Base-by-base conservation (phyloP, 2,888 invertebrate species). In the Eupithecia exiguata region DNA sequence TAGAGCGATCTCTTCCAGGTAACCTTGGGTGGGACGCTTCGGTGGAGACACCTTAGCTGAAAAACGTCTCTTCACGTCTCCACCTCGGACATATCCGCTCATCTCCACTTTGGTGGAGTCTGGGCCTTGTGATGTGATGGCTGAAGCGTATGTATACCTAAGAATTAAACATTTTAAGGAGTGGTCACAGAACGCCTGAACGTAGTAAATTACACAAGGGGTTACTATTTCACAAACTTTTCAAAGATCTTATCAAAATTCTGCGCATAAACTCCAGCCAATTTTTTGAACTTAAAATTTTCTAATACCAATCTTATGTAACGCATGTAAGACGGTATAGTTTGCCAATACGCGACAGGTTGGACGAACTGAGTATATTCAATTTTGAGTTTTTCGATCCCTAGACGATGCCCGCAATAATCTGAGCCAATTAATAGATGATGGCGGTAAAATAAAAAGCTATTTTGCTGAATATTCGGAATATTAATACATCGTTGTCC, bases 321-420 rank as follows among this genome's bases (percentile, higher is more conserved):
- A 12, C 21, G 49, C n/a, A 49, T n/a, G 53, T 21, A 9, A 58
- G 25, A 58, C 21, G 14, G 25, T 58, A 12, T 14, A 58, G 36
- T n/a, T 40, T 66, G 40, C 6, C 5, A 66, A 43, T 43, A 66
- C 66, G 66, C 66, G 25, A 25, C 75, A 74, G 69, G 69, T 74
- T 74, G 80, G 82, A 79, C 81, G 80, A 79, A 75, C 76, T 78
- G 71, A 71, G 74, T 80, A 78, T 81, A 82, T 82, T 82, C 80
- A 81, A 82, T 81, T 82, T 81, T 78, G 71, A 80, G 74, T 77
- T 76, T 73, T 73, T 73, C 61, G 72, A 35, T 76, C 76, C 76
- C 76, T 35, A 43, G 76, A 67, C 73, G 69, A 74, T 73, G 67
- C 70, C 70, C 72, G 72, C 76, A 66, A 69, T 76, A 76, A 76